Percentiles rank a stretch among this genome's conserved stretches.
These are phyloP conservation scores for Papilio machaon DNA, from an alignment of 1,140 invertebrate genomes.

Conservation along the genomic window DNA sequence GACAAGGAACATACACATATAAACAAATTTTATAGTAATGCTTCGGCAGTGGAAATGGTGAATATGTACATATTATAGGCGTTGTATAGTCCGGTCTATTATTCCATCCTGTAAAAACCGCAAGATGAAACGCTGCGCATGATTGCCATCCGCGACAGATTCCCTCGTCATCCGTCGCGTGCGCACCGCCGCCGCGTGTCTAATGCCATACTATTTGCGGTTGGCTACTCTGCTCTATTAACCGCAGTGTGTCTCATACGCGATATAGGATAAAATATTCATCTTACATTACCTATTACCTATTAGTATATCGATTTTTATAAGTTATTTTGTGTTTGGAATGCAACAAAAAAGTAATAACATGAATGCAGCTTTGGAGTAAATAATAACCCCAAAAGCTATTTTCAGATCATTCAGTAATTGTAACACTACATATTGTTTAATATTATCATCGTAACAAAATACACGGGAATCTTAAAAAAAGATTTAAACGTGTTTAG, in stretches of 20 bases:
- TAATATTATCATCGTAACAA: too few relatives aligned
- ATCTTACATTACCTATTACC: neutral
- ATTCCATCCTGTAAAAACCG: constrained; percentile 63
- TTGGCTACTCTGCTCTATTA: constrained; percentile 52
- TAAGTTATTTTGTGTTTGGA: too few relatives aligned
- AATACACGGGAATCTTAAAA: too few relatives aligned
- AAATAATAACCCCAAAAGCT: too few relatives aligned
- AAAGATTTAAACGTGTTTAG: too few relatives aligned
- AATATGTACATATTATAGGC: constrained; percentile 36
- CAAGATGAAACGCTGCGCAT: constrained; percentile 47
- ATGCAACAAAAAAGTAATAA: too few relatives aligned
- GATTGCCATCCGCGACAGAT: constrained; percentile 35
- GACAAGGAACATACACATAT: neutral
- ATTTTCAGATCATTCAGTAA: too few relatives aligned
- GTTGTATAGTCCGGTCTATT: constrained; percentile 53
- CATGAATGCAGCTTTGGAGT: too few relatives aligned
- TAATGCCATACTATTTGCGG: constrained; percentile 63
- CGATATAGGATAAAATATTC: neutral
- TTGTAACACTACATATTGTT: too few relatives aligned
- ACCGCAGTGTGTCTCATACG: constrained; percentile 25
- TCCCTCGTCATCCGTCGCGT: constrained; percentile 59
- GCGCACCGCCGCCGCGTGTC: constrained; percentile 48
- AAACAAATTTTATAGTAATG: neutral
- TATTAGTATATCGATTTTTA: too few relatives aligned
- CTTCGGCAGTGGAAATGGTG: neutral